Evolutionary conservation across 2,797 vertebrate species (phyloP).

Genomic region (Microchirus variegatus): DNA sequence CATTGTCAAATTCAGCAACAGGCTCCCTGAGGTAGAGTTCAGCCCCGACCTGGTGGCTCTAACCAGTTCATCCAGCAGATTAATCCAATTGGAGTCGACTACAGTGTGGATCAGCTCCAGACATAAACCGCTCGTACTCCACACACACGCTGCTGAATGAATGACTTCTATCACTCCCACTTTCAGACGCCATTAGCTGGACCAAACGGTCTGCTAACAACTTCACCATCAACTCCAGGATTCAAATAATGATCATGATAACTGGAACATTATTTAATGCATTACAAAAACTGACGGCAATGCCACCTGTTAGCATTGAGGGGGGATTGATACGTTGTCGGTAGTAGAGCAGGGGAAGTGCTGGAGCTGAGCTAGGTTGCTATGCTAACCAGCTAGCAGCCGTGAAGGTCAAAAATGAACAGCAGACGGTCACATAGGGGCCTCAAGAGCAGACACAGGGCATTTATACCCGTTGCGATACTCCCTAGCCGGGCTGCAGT

Average conservation of each 20-base stretch:
- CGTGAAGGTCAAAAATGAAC: conserved; percentile 75
- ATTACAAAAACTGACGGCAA: accelerated
- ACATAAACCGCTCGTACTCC: conserved; percentile 13
- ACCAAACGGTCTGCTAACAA: background rate
- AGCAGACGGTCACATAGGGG: conserved; percentile 5
- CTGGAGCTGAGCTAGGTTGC: conserved; percentile 45
- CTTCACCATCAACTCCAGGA: no score
- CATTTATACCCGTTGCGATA: background rate
- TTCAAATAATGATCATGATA: no score
- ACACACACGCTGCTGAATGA: conserved; percentile 19
- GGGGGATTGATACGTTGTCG: background rate
- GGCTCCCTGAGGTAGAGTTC: no score
- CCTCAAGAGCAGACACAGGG: background rate
- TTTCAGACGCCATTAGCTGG: conserved; percentile 23
- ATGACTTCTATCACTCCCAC: conserved; percentile 1
- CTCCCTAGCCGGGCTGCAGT: no score
- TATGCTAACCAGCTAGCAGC: conserved; percentile 55
- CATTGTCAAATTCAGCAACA: no score
- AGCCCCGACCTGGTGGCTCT: no score
- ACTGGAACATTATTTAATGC: no score
- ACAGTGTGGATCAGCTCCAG: conserved; percentile 27
- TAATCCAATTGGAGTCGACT: conserved; percentile 43
- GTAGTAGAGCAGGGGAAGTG: background rate
- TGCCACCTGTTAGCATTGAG: background rate
- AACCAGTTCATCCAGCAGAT: background rate